Evolutionary conservation across 2,113 vertebrate species (phyloP).

Genomic region (Phalacrocorax pelagicus): DNA sequence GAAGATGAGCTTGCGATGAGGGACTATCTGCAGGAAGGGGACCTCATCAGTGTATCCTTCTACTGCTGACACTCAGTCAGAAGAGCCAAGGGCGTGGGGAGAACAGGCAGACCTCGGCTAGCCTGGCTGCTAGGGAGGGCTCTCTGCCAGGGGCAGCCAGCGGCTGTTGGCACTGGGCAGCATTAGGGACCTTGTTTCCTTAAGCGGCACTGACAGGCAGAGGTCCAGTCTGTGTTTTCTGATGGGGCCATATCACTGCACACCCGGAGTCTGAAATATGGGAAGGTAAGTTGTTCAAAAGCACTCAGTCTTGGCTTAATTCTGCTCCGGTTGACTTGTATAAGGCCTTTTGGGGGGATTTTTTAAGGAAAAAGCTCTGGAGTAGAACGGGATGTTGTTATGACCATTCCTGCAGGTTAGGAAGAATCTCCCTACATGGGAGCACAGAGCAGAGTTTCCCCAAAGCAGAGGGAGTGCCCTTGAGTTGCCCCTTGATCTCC

Average conservation of each 20-base stretch:
- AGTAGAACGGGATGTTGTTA: background rate
- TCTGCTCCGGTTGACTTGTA: background rate
- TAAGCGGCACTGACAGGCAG: constrained; percentile 81
- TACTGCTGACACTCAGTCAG: background rate
- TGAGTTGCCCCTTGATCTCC: background rate
- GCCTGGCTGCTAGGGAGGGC: background rate
- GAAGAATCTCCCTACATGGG: background rate
- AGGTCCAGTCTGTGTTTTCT: constrained; percentile 94
- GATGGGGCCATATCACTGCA: constrained; percentile 93
- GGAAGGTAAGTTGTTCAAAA: constrained; percentile 82
- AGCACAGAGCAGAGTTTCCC: background rate
- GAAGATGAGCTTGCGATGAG: constrained; percentile 97
- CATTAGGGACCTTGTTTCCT: constrained; percentile 29
- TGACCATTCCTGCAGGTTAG: background rate
- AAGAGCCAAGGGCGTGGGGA: background rate
- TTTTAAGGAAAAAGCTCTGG: background rate
- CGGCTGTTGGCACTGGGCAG: background rate
- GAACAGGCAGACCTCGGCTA: background rate
- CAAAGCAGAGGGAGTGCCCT: background rate
- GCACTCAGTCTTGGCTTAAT: background rate
- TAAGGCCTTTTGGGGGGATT: background rate
- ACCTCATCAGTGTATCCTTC: constrained; percentile 95
- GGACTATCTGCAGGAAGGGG: constrained; percentile 93
- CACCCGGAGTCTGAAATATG: constrained; percentile 95
- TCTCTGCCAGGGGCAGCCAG: background rate